A percentile compares a stretch with the other conserved stretches of the same genome.
Conservation (phyloP, 2,797 vertebrate species). For the Chelmon rostratus region DNA sequence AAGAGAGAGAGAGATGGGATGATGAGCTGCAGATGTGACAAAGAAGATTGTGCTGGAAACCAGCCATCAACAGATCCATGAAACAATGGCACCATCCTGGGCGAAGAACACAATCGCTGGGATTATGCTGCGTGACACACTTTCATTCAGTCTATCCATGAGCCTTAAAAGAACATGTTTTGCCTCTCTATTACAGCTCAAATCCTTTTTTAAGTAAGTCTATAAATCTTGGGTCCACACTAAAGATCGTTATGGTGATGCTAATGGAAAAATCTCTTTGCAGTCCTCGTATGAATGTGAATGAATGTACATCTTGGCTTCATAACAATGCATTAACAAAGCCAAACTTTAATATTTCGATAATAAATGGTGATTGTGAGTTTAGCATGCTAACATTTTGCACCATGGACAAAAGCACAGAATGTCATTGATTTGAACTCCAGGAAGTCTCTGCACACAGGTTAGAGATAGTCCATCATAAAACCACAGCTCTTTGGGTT, state of each 20-base stretch:
- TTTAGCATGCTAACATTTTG: too few species aligned
- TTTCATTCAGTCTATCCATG: constrained; percentile 52
- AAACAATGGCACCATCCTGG: constrained; percentile 75
- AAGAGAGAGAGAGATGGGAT: constrained; percentile 54
- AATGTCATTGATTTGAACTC: too few species aligned
- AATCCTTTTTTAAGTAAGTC: constrained; percentile 33
- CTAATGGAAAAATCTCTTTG: constrained; percentile 28
- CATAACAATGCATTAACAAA: constrained; percentile 7
- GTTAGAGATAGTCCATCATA: too few species aligned
- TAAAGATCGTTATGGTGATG: constrained; percentile 8
- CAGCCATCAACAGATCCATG: constrained; percentile 69
- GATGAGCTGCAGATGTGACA: constrained; percentile 80
- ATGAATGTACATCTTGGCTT: constrained; percentile 14
- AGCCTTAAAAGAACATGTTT: constrained; percentile 59
- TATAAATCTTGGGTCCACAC: constrained; percentile 29
- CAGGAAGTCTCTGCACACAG: too few species aligned
- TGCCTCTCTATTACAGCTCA: constrained; percentile 48
- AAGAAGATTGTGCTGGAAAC: constrained; percentile 77
- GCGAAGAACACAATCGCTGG: constrained; percentile 60
- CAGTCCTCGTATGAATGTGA: constrained; percentile 5
- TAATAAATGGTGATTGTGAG: neutral
- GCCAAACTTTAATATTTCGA: neutral
- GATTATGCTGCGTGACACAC: constrained; percentile 66
- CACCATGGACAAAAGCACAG: too few species aligned
- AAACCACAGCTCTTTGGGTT: too few species aligned